Evolutionary conservation across 1,140 invertebrate species (phyloP).

Genomic region (Myzus persicae): DNA sequence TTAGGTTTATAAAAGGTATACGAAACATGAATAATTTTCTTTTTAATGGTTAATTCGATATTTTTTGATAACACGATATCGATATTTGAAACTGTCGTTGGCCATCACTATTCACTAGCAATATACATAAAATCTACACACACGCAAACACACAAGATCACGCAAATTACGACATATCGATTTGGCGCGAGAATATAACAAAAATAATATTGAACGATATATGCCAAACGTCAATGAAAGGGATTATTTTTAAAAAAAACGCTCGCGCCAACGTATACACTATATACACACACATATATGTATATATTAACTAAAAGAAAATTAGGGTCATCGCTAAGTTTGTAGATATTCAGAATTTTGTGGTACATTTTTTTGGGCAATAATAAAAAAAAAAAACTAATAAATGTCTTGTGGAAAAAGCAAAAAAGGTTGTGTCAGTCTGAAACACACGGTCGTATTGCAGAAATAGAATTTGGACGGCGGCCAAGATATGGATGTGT

Average conservation of each 20-base stretch:
- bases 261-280: background rate
- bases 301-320: background rate
- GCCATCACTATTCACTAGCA: background rate
- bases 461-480: constrained; percentile 39
- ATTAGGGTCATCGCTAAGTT: constrained; percentile 11
- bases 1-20: no score
- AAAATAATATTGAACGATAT: background rate
- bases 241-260: constrained; percentile 15
- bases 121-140: background rate
- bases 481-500: background rate
- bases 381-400: constrained; percentile 32
- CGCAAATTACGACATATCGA: background rate
- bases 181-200: constrained; percentile 18
- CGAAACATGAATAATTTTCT: background rate
- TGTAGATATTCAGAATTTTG: background rate
- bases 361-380: background rate
- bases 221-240: constrained; percentile 4
- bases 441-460: constrained; percentile 42
- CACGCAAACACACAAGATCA: background rate
- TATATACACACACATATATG: background rate
- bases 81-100: background rate
- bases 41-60: background rate
- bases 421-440: constrained; percentile 43
- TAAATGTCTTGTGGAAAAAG: constrained; percentile 37
- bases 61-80: background rate